Percentiles rank a stretch among this genome's conserved stretches.
These are phyloP conservation scores for Hymenochirus boettgeri DNA, from an alignment of 2,113 vertebrate species.

Conservation along the genomic window DNA sequence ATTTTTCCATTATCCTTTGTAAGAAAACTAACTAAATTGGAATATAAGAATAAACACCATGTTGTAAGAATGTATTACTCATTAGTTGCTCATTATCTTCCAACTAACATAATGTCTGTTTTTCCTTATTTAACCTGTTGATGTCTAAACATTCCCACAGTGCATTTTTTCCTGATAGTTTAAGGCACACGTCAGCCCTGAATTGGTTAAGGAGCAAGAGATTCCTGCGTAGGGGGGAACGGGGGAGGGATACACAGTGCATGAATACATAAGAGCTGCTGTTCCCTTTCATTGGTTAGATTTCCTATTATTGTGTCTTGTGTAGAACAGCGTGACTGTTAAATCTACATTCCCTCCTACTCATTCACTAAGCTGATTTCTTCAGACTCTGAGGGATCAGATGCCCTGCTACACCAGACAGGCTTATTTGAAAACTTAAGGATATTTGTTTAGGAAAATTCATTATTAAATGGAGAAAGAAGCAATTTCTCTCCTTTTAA, in stretches of 20 bases:
- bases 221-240: conserved; percentile 53
- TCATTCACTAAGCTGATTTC: conserved; percentile 53
- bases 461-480: conserved; percentile 26
- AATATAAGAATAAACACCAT: conserved; percentile 28
- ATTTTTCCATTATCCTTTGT: background rate
- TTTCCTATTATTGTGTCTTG: conserved; percentile 60
- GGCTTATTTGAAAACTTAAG: conserved; percentile 1
- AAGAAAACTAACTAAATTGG: background rate
- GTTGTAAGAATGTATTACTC: conserved; percentile 62
- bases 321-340: conserved; percentile 65
- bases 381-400: conserved; percentile 13
- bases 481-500: background rate
- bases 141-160: background rate
- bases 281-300: conserved; percentile 71
- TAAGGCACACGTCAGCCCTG: background rate
- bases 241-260: conserved; percentile 49
- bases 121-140: conserved; percentile 32
- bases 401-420: conserved; percentile 4
- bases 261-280: conserved; percentile 60
- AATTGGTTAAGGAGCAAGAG: conserved; percentile 52
- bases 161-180: background rate
- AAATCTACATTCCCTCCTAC: conserved; percentile 58
- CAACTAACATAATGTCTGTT: conserved; percentile 44
- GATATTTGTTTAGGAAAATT: background rate
- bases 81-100: conserved; percentile 67